Conservation (phyloP, 2,888 invertebrate species). For the Cryptus armator region DNA sequence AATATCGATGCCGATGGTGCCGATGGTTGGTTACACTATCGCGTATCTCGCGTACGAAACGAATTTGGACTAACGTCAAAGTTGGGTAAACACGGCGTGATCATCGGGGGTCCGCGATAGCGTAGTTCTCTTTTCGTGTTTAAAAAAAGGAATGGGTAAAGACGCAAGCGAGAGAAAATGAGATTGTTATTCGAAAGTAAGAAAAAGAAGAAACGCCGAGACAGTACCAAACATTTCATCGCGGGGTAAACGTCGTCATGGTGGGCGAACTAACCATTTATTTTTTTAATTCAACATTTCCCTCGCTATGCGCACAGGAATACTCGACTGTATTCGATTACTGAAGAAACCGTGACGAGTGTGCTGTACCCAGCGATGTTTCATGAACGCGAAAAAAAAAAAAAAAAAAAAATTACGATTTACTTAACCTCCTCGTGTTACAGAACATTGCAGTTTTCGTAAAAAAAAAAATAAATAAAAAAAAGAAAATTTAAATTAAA, state of each 20-base stretch:
- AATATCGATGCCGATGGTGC: conserved; percentile 8
- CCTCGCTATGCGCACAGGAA: background rate
- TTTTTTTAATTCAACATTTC: conserved; percentile 45
- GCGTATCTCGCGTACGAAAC: conserved; percentile 29
- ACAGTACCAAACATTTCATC: conserved; percentile 39
- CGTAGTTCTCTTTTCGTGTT: conserved; percentile 70
- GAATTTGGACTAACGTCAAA: conserved; percentile 63
- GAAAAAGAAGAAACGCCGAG: conserved; percentile 15
- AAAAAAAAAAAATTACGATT: background rate
- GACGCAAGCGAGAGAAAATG: conserved; percentile 19
- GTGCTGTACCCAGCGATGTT: background rate
- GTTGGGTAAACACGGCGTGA: conserved; percentile 63
- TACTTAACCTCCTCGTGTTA: background rate
- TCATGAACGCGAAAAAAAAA: background rate
- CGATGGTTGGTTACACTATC: background rate
- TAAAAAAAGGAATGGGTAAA: conserved; percentile 70
- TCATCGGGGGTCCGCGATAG: conserved; percentile 67
- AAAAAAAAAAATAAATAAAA: no score
- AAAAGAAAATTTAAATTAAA: background rate
- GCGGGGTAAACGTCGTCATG: conserved; percentile 31
- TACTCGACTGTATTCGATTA: conserved; percentile 26
- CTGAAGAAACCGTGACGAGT: conserved; percentile 6
- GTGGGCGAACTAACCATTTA: conserved; percentile 40
- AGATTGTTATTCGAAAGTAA: conserved; percentile 3
- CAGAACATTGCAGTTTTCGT: background rate